Percentiles rank a stretch among this genome's conserved stretches.
These are phyloP conservation scores for Luffia ferchaultella DNA, from an alignment of 2,888 invertebrate genomes.

Conservation along the genomic window DNA sequence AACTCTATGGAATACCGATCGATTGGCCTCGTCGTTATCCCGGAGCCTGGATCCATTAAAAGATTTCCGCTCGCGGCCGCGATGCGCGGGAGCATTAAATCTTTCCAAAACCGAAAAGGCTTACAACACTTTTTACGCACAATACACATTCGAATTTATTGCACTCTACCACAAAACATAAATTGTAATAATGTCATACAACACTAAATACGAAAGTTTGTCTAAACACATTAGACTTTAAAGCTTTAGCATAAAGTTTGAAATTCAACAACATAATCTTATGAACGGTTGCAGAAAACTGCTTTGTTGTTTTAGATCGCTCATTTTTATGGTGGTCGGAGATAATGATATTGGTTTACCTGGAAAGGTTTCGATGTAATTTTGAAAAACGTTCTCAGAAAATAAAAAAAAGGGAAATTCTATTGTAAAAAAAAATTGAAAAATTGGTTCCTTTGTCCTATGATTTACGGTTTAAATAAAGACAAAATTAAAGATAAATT, in stretches of 20 bases:
- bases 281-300: constrained; percentile 32
- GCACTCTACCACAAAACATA: too few relatives aligned
- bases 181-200: too few relatives aligned
- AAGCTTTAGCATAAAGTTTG: neutral
- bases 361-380: neutral
- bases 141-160: too few relatives aligned
- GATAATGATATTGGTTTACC: constrained; percentile 63
- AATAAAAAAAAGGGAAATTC: neutral
- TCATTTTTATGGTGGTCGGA: constrained; percentile 59
- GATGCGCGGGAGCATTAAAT: constrained; percentile 47
- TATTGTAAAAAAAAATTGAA: too few relatives aligned
- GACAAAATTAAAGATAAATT: too few relatives aligned
- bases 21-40: constrained; percentile 59
- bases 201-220: too few relatives aligned
- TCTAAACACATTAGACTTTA: neutral
- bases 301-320: constrained; percentile 35
- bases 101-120: constrained; percentile 10
- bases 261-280: neutral
- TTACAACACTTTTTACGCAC: constrained; percentile 24
- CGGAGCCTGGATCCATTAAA: constrained; percentile 58
- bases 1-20: constrained; percentile 28
- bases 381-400: neutral
- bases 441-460: too few relatives aligned
- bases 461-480: too few relatives aligned
- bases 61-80: constrained; percentile 56